phyloP scores from a whole-genome alignment of 2,888 invertebrate species.

The Drosophila melanosoma region DNA sequence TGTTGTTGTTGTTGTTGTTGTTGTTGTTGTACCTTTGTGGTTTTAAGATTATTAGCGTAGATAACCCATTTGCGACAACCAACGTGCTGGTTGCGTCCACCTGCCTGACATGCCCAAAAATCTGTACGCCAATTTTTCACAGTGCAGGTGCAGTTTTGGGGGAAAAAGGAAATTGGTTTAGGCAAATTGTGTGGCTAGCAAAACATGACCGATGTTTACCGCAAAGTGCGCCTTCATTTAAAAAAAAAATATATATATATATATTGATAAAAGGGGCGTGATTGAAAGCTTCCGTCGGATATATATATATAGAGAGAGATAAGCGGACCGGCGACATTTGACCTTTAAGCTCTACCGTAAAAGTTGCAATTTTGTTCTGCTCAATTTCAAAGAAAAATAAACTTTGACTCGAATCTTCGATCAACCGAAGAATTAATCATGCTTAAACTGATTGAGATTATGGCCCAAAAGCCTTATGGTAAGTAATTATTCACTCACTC shows the following conservation, averaged over 20 bases:
- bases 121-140: conserved; percentile 70
- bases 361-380: conserved; percentile 63
- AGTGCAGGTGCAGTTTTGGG: conserved; percentile 46
- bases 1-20: conserved; percentile 39
- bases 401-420: conserved; percentile 24
- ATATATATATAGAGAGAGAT: conserved; percentile 3
- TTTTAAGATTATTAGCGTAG: conserved; percentile 78
- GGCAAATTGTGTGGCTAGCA: conserved; percentile 82
- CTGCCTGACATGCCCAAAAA: conserved; percentile 42
- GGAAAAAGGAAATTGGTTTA: conserved; percentile 82
- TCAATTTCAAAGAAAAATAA: conserved; percentile 26
- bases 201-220: conserved; percentile 76
- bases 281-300: conserved; percentile 62
- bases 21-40: conserved; percentile 66
- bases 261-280: conserved; percentile 56
- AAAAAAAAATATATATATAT: neutral
- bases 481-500: neutral
- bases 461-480: neutral
- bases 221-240: conserved; percentile 51
- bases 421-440: conserved; percentile 40
- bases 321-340: conserved; percentile 39
- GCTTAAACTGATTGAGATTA: conserved; percentile 4
- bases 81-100: conserved; percentile 28
- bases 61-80: conserved; percentile 73
- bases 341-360: conserved; percentile 26